Evolutionary conservation across 2,888 invertebrate species (phyloP).

Genomic region (Mactromeris polynyma): DNA sequence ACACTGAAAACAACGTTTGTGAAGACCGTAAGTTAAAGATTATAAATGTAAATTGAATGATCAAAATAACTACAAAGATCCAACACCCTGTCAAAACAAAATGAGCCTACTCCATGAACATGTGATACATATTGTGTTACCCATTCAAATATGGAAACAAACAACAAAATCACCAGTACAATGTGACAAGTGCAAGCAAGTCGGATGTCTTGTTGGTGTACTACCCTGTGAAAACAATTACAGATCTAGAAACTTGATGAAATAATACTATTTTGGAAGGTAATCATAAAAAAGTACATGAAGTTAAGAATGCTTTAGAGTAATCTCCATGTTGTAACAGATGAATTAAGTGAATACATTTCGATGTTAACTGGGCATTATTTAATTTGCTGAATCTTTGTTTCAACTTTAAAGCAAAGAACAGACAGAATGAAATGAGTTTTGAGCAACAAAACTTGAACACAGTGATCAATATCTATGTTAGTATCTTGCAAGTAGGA

Average conservation of each 20-base stretch:
- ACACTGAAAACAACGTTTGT: no score
- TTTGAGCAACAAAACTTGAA: background rate
- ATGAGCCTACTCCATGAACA: background rate
- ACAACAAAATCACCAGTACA: background rate
- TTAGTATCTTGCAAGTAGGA: background rate
- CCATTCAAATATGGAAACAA: background rate
- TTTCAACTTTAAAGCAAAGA: no score
- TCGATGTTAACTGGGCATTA: no score
- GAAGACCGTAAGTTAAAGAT: no score
- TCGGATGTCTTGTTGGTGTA: background rate
- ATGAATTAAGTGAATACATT: no score
- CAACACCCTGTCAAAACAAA: background rate
- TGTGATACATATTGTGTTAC: background rate
- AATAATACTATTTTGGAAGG: background rate
- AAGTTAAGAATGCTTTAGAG: no score
- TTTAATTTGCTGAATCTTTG: no score
- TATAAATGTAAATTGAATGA: no score
- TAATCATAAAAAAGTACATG: no score
- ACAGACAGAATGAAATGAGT: background rate
- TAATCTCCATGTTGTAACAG: no score
- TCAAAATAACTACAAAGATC: no score
- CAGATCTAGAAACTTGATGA: background rate
- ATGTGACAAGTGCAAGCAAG: background rate
- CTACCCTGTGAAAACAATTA: background rate
- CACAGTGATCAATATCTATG: background rate